Conservation (phyloP, 2,888 invertebrate species). For the Ypsolopha sequella region DNA sequence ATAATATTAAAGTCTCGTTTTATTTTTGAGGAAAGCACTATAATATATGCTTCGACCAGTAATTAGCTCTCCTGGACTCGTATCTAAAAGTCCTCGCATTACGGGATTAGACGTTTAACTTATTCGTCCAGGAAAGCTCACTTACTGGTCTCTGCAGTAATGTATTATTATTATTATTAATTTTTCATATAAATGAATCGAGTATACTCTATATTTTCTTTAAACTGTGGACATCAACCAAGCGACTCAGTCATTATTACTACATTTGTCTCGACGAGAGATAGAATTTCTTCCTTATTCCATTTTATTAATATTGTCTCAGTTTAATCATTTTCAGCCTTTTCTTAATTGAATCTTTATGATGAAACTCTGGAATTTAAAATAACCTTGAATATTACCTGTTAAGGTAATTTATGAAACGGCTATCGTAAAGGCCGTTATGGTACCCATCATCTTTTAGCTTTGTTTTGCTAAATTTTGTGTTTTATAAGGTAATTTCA, state of each 20-base stretch:
- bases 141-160: too few relatives aligned
- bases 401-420: background rate
- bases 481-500: too few relatives aligned
- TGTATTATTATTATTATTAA: too few relatives aligned
- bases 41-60: background rate
- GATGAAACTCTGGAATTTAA: background rate
- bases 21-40: slow-evolving; percentile 14
- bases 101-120: background rate
- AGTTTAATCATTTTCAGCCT: slow-evolving; percentile 12
- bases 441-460: background rate
- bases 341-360: too few relatives aligned
- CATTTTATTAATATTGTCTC: slow-evolving; percentile 58
- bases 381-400: background rate
- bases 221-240: slow-evolving; percentile 20
- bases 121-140: too few relatives aligned
- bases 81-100: background rate
- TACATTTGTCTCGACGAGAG: slow-evolving; percentile 57
- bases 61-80: background rate
- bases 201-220: slow-evolving; percentile 16
- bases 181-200: too few relatives aligned
- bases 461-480: too few relatives aligned
- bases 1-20: too few relatives aligned
- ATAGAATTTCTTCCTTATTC: slow-evolving; percentile 52
- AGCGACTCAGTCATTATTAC: slow-evolving; percentile 56
- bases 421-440: background rate